Percentiles rank a stretch among this genome's conserved stretches.
Evolutionary conservation across 2,888 invertebrate genomes (phyloP).

Genomic region (Apodemia duryi): DNA sequence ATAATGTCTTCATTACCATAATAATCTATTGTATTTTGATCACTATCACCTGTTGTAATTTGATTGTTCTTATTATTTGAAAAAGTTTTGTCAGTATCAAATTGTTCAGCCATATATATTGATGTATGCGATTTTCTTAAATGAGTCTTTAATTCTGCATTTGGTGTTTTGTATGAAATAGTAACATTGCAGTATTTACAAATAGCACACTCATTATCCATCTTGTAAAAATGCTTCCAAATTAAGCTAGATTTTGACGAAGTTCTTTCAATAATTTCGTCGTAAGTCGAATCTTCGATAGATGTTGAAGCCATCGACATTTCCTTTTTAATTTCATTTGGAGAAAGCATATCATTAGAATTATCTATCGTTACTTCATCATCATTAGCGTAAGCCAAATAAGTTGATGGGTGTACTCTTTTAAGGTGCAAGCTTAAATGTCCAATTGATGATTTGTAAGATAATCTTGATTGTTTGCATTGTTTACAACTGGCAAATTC

Average conservation of each 20-base stretch:
- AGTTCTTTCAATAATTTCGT: not conserved
- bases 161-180: not conserved
- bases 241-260: not conserved
- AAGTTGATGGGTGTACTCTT: not conserved
- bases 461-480: not conserved
- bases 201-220: not conserved
- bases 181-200: not conserved
- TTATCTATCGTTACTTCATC: not conserved
- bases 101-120: not conserved
- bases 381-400: not conserved
- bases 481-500: not conserved
- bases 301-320: not conserved
- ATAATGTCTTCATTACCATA: not conserved
- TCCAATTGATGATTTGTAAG: not conserved
- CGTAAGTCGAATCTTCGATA: not conserved
- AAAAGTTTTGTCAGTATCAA: not conserved
- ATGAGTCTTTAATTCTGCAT: slow-evolving; percentile 5
- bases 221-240: not conserved
- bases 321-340: not conserved
- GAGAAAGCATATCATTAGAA: not conserved
- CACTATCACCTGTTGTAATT: not conserved
- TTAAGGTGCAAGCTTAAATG: not conserved
- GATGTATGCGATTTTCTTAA: slow-evolving; percentile 11
- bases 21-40: not conserved
- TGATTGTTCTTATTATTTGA: not conserved